Base-by-base conservation (phyloP, 2,888 invertebrate genomes). In the Noctua fimbriata region DNA sequence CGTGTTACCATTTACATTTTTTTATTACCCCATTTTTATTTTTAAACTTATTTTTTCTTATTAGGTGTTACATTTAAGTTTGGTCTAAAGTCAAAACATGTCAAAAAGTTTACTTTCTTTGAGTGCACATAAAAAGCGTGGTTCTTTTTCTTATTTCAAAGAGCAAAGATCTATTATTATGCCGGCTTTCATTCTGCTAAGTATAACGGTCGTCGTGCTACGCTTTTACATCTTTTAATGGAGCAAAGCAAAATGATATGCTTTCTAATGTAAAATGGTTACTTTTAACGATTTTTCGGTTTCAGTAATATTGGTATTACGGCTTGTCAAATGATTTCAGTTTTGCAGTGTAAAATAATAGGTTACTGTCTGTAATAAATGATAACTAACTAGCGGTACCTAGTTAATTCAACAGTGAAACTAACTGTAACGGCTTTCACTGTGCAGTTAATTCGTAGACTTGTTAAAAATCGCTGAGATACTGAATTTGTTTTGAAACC, bases 201-300 rank as follows among this genome's bases (percentile, higher is more conserved):
- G 91, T 90, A 87, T 93, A 92, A 93, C 93, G 92, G 93, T 91
- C 89, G 86, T 87, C 89, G 88, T 92, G 90, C 91, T 91, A 91
- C 93, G 93, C 91, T 92, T 92, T 93, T 92, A 89, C 88, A 86
- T 90, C 89, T 93, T 95, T 95, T 94, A 95, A 93, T 95, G 92
- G 94, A 94, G 95, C 95, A 94, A 91, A 92, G 91, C 95, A 92
- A 93, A 94, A 88, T 91, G 92, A 92, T 93, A 94, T 95, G 94
- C 95, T 95, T 96, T 96, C 95, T 95, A 94, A 93, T 91, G 87
- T 88, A 89, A 88, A 87, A 88, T 88, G 80, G 83, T 79, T 81
- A 73, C 83, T 83, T 82, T 69, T 47, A 76, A 72, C 58, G 60
- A 81, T 69, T 83, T 86, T 85, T 87, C 76, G 82, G 82, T 89